Conservation (phyloP, 2,797 vertebrate species). For the Micrastur ruficollis region DNA sequence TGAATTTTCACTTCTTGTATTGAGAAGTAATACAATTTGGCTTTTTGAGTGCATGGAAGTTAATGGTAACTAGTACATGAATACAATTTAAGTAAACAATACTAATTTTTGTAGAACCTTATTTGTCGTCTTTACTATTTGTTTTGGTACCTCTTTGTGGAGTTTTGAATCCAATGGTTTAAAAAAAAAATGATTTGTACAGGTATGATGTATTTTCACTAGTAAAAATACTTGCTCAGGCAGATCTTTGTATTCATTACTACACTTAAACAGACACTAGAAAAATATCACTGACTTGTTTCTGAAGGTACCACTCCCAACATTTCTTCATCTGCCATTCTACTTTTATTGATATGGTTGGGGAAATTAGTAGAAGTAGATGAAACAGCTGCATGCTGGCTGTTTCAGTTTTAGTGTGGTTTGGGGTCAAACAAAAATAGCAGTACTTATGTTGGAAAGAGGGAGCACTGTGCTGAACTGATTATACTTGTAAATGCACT, state of each 20-base stretch:
- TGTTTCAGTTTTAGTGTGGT: background rate
- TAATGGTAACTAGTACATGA: background rate
- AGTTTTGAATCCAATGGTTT: background rate
- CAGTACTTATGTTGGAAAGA: background rate
- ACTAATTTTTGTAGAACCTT: background rate
- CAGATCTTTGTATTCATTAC: background rate
- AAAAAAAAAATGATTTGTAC: background rate
- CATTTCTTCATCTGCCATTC: background rate
- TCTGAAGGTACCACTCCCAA: background rate
- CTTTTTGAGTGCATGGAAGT: background rate
- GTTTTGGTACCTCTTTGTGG: background rate
- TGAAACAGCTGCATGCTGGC: background rate
- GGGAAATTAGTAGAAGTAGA: background rate
- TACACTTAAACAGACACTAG: background rate
- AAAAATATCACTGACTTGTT: background rate
- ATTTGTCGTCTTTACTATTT: background rate
- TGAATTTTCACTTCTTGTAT: background rate
- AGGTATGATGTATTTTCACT: background rate
- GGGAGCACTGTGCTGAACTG: background rate
- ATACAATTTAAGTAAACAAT: background rate
- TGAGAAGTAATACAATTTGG: background rate
- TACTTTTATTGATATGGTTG: background rate
- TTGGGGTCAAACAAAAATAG: background rate
- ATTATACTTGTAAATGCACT: conserved; percentile 44
- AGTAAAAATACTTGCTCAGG: background rate